Percentiles rank a stretch among this genome's conserved stretches.
Conservation (phyloP, 2,113 vertebrate species). For the Myocastor coypus region DNA sequence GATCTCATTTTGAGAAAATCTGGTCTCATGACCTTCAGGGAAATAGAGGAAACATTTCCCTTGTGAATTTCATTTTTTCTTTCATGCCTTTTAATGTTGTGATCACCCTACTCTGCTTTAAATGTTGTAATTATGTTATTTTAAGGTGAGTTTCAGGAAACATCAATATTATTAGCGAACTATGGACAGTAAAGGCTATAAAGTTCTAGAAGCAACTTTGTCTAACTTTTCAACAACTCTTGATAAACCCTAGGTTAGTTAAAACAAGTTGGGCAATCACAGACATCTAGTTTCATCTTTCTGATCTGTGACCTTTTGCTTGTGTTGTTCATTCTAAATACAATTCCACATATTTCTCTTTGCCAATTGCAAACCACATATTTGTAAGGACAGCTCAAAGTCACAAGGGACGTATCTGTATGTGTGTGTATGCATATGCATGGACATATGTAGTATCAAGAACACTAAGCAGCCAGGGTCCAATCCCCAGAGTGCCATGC, state of each 20-base stretch:
- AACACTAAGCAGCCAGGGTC: neutral
- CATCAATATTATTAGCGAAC: constrained; percentile 53
- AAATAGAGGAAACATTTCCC: neutral
- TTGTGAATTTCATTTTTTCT: constrained; percentile 54
- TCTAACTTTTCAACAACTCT: neutral
- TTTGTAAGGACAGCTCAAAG: constrained; percentile 24
- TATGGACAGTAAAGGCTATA: constrained; percentile 29
- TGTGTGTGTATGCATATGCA: neutral
- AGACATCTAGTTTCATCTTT: neutral
- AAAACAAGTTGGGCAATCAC: neutral
- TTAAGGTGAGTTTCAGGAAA: constrained; percentile 48
- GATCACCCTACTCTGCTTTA: constrained; percentile 37
- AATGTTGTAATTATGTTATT: constrained; percentile 48
- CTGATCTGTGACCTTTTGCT: neutral
- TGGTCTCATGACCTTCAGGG: neutral
- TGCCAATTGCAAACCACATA: neutral
- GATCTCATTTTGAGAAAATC: neutral
- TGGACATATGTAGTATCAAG: neutral
- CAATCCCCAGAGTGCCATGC: no score
- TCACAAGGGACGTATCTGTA: neutral
- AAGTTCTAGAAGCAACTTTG: constrained; percentile 32
- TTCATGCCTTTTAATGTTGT: constrained; percentile 59
- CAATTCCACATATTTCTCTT: constrained; percentile 28
- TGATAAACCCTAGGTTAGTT: neutral
- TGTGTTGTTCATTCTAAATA: neutral